phyloP scores from a whole-genome alignment of 2,888 invertebrate species.

The Archaeoteleia sp. region DNA sequence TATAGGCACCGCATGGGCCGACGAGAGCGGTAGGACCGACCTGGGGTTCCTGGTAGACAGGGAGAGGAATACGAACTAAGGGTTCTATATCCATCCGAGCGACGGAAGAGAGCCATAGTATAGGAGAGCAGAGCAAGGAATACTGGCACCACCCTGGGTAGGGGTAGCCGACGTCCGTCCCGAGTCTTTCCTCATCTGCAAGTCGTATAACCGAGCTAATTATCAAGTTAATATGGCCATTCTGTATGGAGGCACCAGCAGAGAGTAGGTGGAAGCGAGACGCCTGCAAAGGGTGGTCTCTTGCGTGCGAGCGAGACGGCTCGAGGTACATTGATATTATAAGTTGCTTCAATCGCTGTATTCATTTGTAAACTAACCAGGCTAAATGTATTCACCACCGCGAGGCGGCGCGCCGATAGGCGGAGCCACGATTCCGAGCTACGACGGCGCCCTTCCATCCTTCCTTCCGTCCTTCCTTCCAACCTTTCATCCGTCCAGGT shows the following conservation, averaged over 20 bases:
- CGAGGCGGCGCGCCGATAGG: slow-evolving; percentile 74
- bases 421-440: slow-evolving; percentile 72
- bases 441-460: slow-evolving; percentile 69
- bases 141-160: slow-evolving; percentile 74
- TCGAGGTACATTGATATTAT: slow-evolving; percentile 78
- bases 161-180: slow-evolving; percentile 75
- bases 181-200: slow-evolving; percentile 84
- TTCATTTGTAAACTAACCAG: slow-evolving; percentile 82
- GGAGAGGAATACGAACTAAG: slow-evolving; percentile 74
- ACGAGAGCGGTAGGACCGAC: slow-evolving; percentile 51
- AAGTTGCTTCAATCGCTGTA: slow-evolving; percentile 84
- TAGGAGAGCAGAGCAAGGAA: slow-evolving; percentile 72
- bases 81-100: slow-evolving; percentile 71
- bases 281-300: slow-evolving; percentile 62
- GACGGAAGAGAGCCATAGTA: slow-evolving; percentile 67
- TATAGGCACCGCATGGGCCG: slow-evolving; percentile 28
- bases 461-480: slow-evolving; percentile 61
- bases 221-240: slow-evolving; percentile 93
- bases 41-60: slow-evolving; percentile 72
- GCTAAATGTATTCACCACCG: slow-evolving; percentile 75
- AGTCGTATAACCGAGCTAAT: slow-evolving; percentile 93
- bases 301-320: slow-evolving; percentile 70
- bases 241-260: slow-evolving; percentile 79
- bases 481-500: slow-evolving; percentile 50
- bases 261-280: slow-evolving; percentile 66